A percentile compares a stretch with the other conserved stretches of the same genome.
Evolutionary conservation across 2,113 vertebrate species (phyloP).

Genomic region (Perognathus longimembris): DNA sequence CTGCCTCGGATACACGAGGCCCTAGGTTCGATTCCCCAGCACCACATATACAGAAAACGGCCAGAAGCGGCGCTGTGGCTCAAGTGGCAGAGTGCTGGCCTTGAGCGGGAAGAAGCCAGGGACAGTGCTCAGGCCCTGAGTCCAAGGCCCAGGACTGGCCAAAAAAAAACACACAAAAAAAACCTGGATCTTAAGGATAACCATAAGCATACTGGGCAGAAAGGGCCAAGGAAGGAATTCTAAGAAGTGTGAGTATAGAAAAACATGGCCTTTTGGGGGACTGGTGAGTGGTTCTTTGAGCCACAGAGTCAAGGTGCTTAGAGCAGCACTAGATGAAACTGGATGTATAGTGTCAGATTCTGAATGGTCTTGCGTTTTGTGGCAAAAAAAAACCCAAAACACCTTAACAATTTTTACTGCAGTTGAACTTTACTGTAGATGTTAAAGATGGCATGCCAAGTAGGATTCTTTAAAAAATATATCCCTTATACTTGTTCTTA

Average conservation of each 20-base stretch:
- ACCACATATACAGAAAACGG: too few relatives aligned
- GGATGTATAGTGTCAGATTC: background rate
- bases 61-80: too few relatives aligned
- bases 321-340: background rate
- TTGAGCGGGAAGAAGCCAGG: too few relatives aligned
- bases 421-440: constrained; percentile 11
- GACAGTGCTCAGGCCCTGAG: too few relatives aligned
- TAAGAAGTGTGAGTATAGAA: background rate
- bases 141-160: too few relatives aligned
- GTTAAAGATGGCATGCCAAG: background rate
- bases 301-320: background rate
- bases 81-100: too few relatives aligned
- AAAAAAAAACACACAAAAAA: too few relatives aligned
- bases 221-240: background rate
- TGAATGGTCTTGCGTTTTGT: background rate
- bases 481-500: background rate
- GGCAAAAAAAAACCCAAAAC: background rate
- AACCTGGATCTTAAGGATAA: background rate
- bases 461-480: background rate
- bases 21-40: too few relatives aligned
- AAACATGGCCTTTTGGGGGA: background rate
- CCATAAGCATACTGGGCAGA: constrained; percentile 3
- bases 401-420: constrained; percentile 35
- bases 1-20: too few relatives aligned
- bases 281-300: constrained; percentile 7